Percentiles rank a stretch among this genome's conserved stretches.
Evolutionary conservation across 2,797 vertebrate genomes (phyloP).

Genomic region (Sebastes baramenuke): DNA sequence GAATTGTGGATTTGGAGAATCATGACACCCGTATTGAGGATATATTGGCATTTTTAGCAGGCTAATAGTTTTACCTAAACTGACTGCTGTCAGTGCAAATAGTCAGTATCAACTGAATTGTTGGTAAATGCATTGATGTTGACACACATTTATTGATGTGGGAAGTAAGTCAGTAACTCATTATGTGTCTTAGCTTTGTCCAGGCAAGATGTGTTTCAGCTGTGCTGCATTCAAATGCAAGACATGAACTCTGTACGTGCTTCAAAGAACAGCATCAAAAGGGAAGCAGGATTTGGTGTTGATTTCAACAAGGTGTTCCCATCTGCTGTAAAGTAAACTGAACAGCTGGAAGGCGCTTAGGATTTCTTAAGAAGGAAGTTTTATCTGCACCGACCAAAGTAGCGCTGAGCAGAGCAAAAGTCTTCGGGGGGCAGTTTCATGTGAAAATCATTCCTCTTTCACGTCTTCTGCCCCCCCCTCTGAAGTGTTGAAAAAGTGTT

Average conservation of each 20-base stretch:
- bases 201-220: not conserved
- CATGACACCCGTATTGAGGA: fast-evolving
- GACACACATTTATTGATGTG: not conserved
- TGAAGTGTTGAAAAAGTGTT: not conserved
- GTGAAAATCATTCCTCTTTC: not conserved
- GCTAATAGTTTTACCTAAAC: not conserved
- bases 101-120: not conserved
- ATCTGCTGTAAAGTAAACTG: not conserved
- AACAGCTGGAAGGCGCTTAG: not conserved
- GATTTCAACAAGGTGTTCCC: not conserved
- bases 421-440: not conserved
- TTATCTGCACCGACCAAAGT: not conserved
- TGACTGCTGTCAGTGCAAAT: not conserved
- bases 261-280: not conserved
- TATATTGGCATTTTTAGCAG: not conserved
- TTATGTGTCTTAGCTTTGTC: not conserved
- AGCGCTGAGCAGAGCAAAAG: not conserved
- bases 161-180: not conserved
- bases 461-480: not conserved
- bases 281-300: not conserved
- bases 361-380: not conserved
- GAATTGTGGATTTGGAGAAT: too few relatives aligned
- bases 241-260: not conserved
- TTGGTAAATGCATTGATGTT: not conserved
- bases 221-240: not conserved